Evolutionary conservation across 2,888 invertebrate species (phyloP).

Genomic region (Xestobium rufovillosum): DNA sequence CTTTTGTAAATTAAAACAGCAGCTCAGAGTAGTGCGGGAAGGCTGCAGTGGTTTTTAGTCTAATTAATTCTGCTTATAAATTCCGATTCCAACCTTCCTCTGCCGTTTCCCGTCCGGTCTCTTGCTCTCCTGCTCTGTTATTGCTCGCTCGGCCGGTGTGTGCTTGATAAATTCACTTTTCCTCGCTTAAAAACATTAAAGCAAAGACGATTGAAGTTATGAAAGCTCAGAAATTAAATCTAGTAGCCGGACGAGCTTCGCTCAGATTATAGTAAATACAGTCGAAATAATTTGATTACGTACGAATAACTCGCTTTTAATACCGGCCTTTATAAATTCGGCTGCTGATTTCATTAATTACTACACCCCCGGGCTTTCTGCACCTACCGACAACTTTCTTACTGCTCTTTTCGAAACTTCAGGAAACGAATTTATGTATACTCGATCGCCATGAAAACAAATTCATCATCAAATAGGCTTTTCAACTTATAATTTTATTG

Average conservation of each 20-base stretch:
- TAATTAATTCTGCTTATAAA: slow-evolving; percentile 50
- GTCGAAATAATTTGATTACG: slow-evolving; percentile 43
- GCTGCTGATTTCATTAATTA: slow-evolving; percentile 32
- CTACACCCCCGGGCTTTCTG: slow-evolving; percentile 9
- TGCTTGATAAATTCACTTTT: slow-evolving; percentile 45
- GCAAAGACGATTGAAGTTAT: slow-evolving; percentile 45
- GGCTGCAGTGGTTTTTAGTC: slow-evolving; percentile 48
- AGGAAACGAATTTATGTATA: too few species aligned
- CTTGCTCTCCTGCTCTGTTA: slow-evolving; percentile 30
- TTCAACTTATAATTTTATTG: too few species aligned
- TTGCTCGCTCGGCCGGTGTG: slow-evolving; percentile 44
- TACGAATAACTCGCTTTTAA: slow-evolving; percentile 42
- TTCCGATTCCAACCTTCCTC: slow-evolving; percentile 43
- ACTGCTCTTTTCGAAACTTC: too few species aligned
- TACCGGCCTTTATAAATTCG: slow-evolving; percentile 40
- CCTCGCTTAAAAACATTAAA: slow-evolving; percentile 42
- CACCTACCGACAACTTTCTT: too few species aligned
- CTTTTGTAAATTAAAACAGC: slow-evolving; percentile 50
- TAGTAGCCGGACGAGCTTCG: slow-evolving; percentile 30
- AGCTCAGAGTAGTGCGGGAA: slow-evolving; percentile 37
- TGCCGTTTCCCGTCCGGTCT: slow-evolving; percentile 23
- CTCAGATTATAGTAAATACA: slow-evolving; percentile 40
- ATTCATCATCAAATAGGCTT: too few species aligned
- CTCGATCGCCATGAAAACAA: too few species aligned
- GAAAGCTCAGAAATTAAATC: slow-evolving; percentile 45